phyloP scores from a whole-genome alignment of 2,888 invertebrate species.

The Arge pagana region DNA sequence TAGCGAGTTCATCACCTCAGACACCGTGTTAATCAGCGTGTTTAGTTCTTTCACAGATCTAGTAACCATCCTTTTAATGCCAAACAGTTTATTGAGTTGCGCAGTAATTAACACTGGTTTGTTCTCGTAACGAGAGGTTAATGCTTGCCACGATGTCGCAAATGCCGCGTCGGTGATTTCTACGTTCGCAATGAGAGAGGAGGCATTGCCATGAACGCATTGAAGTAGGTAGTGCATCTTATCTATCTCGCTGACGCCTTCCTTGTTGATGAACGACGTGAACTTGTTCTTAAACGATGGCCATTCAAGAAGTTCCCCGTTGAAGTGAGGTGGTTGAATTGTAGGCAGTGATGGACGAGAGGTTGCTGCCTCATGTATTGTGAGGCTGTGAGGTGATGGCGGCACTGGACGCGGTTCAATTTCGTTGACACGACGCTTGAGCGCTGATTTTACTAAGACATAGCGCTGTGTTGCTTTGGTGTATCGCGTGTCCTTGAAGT shows the following conservation, averaged over 20 bases:
- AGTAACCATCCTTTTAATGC: neutral
- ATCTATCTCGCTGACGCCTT: neutral
- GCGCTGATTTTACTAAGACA: too few species aligned
- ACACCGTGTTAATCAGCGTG: neutral
- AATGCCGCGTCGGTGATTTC: neutral
- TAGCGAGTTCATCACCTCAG: neutral
- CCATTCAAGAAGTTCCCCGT: neutral
- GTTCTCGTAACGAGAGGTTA: neutral
- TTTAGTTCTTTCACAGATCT: neutral
- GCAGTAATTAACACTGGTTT: neutral
- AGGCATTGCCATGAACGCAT: constrained; percentile 8
- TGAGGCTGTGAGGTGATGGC: too few species aligned
- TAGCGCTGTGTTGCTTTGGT: too few species aligned
- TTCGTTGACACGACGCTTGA: too few species aligned
- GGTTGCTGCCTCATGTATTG: too few species aligned
- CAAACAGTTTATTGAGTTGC: neutral
- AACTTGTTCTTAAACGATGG: neutral
- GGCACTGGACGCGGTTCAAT: too few species aligned
- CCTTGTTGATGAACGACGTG: neutral
- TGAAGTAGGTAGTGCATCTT: neutral
- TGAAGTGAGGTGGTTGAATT: constrained; percentile 12
- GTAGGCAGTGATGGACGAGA: too few species aligned
- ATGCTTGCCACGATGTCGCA: neutral
- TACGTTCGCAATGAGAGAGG: neutral
- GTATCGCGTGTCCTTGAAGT: too few species aligned